Conservation (phyloP, 2,888 invertebrate species). For the Phlogophora meticulosa region DNA sequence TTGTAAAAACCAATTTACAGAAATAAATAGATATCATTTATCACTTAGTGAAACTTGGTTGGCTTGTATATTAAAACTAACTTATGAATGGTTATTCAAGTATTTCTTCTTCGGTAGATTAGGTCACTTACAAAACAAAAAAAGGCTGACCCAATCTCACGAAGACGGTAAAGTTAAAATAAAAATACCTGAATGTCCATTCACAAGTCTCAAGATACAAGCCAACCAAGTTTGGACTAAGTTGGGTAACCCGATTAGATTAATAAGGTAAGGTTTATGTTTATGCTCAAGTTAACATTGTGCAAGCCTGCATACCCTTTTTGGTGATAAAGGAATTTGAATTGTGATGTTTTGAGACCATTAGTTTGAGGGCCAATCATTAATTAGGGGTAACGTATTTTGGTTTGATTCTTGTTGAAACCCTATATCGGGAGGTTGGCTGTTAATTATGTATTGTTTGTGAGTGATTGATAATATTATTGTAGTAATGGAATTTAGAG, state of each 20-base stretch:
- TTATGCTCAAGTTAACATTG: conserved; percentile 46
- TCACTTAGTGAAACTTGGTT: no score
- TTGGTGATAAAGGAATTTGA: conserved; percentile 57
- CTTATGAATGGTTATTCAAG: not conserved
- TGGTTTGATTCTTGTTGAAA: conserved; percentile 41
- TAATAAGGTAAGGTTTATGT: conserved; percentile 40
- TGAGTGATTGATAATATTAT: conserved; percentile 30
- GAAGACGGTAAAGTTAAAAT: conserved; percentile 5
- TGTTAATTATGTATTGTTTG: conserved; percentile 32
- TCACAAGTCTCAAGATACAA: conserved; percentile 35
- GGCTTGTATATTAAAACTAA: no score
- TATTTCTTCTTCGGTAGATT: conserved; percentile 8
- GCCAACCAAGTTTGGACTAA: conserved; percentile 15
- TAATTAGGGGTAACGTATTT: conserved; percentile 39
- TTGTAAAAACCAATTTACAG: no score
- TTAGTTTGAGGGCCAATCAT: conserved; percentile 37
- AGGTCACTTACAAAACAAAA: conserved; percentile 12
- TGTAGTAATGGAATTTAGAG: not conserved
- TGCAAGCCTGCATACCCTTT: conserved; percentile 49
- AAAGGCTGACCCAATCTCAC: not conserved
- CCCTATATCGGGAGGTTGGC: conserved; percentile 27
- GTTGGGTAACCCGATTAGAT: conserved; percentile 44
- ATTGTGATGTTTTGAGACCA: conserved; percentile 46
- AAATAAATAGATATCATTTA: no score
- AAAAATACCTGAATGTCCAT: conserved; percentile 39